A percentile compares a stretch with the other conserved stretches of the same genome.
phyloP scores from a whole-genome alignment of 2,797 vertebrate species.

The Vireo griseus region DNA sequence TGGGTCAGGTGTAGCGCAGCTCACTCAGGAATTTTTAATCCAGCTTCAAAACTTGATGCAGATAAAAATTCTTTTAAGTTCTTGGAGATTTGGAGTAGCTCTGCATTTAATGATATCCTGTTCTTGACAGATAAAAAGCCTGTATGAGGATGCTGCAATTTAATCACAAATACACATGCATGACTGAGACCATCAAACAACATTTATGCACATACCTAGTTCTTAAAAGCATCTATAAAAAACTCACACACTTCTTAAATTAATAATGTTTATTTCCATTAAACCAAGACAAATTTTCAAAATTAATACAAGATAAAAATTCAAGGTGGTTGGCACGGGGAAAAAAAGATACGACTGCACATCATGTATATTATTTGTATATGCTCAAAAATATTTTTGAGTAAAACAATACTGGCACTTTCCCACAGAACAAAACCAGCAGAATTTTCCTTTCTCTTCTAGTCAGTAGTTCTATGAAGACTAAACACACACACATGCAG shows the following conservation, averaged over 20 bases:
- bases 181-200: background rate
- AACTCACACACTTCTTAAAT: constrained; percentile 15
- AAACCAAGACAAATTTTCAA: constrained; percentile 42
- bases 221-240: background rate
- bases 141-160: background rate
- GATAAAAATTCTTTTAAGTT: background rate
- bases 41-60: background rate
- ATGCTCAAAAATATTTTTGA: constrained; percentile 22
- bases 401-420: constrained; percentile 22
- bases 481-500: background rate
- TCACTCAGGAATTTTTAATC: background rate
- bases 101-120: background rate
- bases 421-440: constrained; percentile 1
- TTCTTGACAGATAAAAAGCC: background rate
- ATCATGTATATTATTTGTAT: background rate
- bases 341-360: background rate
- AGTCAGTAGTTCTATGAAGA: constrained; percentile 17
- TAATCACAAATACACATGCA: constrained; percentile 21
- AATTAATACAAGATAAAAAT: constrained; percentile 54
- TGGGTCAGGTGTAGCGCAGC: background rate
- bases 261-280: constrained; percentile 70
- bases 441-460: background rate
- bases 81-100: background rate
- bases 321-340: constrained; percentile 25
- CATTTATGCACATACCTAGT: background rate